Conservation (phyloP, 2,888 invertebrate genomes). For the Drosophila crucigera region DNA sequence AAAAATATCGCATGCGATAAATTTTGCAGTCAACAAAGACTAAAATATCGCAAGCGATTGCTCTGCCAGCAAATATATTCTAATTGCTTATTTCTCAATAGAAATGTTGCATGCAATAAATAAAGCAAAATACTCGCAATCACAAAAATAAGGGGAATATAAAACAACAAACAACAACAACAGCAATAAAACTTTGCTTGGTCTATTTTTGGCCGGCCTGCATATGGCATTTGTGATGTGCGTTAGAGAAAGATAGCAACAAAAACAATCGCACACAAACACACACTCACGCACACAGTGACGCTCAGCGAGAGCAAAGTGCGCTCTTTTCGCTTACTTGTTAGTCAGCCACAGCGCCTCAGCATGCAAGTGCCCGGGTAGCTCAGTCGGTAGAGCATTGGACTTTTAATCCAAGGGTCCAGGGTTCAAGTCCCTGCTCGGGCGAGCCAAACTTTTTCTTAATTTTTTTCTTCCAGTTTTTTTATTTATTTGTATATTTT, state of each 20-base stretch:
- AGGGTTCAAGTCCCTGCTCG: constrained; percentile 86
- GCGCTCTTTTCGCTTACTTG: constrained; percentile 45
- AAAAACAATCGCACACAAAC: constrained; percentile 29
- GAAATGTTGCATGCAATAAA: constrained; percentile 25
- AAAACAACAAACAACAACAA: constrained; percentile 29
- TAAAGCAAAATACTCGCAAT: not conserved
- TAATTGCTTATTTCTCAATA: not conserved
- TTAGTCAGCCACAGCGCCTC: constrained; percentile 35
- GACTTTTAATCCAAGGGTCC: constrained; percentile 86
- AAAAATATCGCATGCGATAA: constrained; percentile 43
- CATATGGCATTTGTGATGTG: constrained; percentile 17
- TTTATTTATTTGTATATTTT: constrained; percentile 16
- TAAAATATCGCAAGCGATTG: constrained; percentile 8
- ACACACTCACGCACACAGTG: not conserved
- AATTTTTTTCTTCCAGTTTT: not conserved
- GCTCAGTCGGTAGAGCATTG: constrained; percentile 86
- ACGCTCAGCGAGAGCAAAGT: constrained; percentile 15
- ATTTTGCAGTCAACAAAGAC: not conserved
- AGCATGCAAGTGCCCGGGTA: constrained; percentile 76
- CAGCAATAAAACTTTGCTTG: constrained; percentile 3
- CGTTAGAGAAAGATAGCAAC: constrained; percentile 42
- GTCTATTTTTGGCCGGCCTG: constrained; percentile 35
- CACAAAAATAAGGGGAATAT: constrained; percentile 9
- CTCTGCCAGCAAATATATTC: constrained; percentile 1
- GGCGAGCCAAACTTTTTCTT: constrained; percentile 70